These are phyloP conservation scores for Passer domesticus DNA, from an alignment of 2,113 vertebrate species.

Conservation along the genomic window DNA sequence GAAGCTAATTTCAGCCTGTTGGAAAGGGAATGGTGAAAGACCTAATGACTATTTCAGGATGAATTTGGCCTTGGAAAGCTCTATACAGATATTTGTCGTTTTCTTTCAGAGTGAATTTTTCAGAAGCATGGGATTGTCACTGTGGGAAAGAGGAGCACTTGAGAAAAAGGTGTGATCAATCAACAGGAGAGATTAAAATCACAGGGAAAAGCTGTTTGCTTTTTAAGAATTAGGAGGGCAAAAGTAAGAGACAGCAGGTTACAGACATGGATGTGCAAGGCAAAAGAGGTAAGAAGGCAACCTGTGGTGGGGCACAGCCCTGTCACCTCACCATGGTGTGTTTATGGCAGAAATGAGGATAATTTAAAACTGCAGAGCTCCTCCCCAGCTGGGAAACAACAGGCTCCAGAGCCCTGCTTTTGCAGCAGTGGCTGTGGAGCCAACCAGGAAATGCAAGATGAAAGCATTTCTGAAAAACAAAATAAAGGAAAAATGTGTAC, in stretches of 20 bases:
- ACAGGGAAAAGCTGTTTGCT: not conserved
- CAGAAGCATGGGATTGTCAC: not conserved
- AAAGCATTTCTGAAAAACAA: conserved; percentile 31
- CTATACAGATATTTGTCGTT: not conserved
- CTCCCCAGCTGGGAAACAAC: not conserved
- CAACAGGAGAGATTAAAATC: not conserved
- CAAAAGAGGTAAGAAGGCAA: not conserved
- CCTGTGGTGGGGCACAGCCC: not conserved
- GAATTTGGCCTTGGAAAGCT: not conserved
- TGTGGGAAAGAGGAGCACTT: not conserved
- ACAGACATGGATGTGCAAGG: not conserved
- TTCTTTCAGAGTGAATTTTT: not conserved
- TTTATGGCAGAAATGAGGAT: not conserved
- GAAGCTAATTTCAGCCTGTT: not conserved
- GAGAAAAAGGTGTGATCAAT: not conserved
- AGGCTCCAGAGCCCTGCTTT: not conserved
- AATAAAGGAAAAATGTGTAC: conserved; percentile 16
- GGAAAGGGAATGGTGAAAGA: conserved; percentile 10
- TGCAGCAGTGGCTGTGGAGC: not conserved
- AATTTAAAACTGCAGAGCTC: not conserved
- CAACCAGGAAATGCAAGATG: conserved; percentile 43
- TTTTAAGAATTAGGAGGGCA: not conserved
- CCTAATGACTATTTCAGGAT: not conserved
- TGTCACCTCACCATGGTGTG: not conserved
- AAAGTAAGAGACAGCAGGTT: not conserved